A percentile compares a stretch with the other conserved stretches of the same genome.
Evolutionary conservation across 35 echinoderm and acorn worm species (phyloP).

Genomic region (Apostichopus parvimensis): DNA sequence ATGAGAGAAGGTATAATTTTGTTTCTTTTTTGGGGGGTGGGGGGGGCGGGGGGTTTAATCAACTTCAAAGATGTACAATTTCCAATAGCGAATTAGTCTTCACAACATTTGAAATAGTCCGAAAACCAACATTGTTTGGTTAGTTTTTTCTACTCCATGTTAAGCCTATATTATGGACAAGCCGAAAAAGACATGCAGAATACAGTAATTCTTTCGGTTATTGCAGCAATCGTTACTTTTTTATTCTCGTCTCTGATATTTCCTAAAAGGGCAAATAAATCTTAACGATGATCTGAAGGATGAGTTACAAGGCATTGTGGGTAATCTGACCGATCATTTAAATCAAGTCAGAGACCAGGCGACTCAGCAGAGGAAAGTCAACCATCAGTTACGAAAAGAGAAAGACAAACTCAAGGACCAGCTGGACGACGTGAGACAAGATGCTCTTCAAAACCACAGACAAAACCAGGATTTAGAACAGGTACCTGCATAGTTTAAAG

Average conservation of each 20-base stretch:
- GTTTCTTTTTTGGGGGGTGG: too few species aligned
- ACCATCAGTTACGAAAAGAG: conserved; percentile 68
- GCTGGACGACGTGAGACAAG: conserved; percentile 49
- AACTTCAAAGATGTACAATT: too few species aligned
- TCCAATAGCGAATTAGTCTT: too few species aligned
- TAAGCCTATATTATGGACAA: too few species aligned
- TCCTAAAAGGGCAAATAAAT: conserved; percentile 66
- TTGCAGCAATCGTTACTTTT: too few species aligned
- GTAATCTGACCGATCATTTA: conserved; percentile 76
- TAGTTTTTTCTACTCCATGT: too few species aligned
- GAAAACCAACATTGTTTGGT: too few species aligned
- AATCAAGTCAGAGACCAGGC: conserved; percentile 74
- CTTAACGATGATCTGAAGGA: conserved; percentile 84
- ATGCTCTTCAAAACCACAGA: conserved; percentile 19
- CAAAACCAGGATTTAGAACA: conserved; percentile 65
- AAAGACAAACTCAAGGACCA: conserved; percentile 61
- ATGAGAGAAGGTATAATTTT: conserved; percentile 61
- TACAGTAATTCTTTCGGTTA: too few species aligned
- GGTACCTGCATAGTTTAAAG: conserved; percentile 31
- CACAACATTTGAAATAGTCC: too few species aligned
- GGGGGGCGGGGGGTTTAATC: too few species aligned
- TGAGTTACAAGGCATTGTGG: conserved; percentile 83
- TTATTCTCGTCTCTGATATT: too few species aligned
- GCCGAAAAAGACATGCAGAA: too few species aligned
- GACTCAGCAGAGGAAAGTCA: conserved; percentile 62